Percentiles rank a stretch among this genome's conserved stretches.
These are phyloP conservation scores for Sparidentex hasta DNA, from an alignment of 2,797 vertebrate genomes.

Conservation along the genomic window DNA sequence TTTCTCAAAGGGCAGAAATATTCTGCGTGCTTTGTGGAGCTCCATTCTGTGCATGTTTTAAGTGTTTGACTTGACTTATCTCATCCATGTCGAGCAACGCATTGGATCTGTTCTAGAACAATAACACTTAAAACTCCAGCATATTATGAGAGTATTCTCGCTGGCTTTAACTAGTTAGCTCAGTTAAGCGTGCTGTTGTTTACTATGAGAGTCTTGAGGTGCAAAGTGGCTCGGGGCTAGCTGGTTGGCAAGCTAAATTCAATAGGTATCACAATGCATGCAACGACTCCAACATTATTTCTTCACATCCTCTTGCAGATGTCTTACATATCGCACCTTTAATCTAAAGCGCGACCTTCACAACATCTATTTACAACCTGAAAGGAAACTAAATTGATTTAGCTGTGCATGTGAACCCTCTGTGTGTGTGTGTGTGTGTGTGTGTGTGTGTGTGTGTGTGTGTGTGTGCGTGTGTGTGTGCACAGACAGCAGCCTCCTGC, in stretches of 20 bases:
- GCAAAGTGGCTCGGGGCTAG: too few relatives aligned
- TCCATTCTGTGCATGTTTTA: not conserved
- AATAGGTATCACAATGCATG: too few relatives aligned
- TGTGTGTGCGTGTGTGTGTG: slow-evolving; percentile 30
- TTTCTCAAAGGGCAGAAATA: not conserved
- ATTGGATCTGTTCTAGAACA: not conserved
- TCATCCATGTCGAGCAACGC: not conserved
- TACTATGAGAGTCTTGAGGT: too few relatives aligned
- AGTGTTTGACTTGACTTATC: not conserved
- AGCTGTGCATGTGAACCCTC: slow-evolving; percentile 51
- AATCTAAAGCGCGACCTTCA: slow-evolving; percentile 17
- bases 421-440: slow-evolving; percentile 37
- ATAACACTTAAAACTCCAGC: too few relatives aligned
- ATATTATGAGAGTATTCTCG: too few relatives aligned
- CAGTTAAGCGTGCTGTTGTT: too few relatives aligned
- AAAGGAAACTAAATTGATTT: slow-evolving; percentile 67
- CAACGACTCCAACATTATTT: too few relatives aligned
- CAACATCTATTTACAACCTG: too few relatives aligned
- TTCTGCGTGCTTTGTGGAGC: not conserved
- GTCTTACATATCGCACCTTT: not conserved
- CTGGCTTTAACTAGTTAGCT: too few relatives aligned
- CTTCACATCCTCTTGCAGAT: too few relatives aligned
- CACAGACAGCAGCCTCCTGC: slow-evolving; percentile 52
- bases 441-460: slow-evolving; percentile 32
- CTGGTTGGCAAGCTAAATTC: too few relatives aligned